Evolutionary conservation across 2,888 invertebrate genomes (phyloP), one percentile per base, ranked within the genome.

Genomic region (Acrobasis repandana): DNA sequence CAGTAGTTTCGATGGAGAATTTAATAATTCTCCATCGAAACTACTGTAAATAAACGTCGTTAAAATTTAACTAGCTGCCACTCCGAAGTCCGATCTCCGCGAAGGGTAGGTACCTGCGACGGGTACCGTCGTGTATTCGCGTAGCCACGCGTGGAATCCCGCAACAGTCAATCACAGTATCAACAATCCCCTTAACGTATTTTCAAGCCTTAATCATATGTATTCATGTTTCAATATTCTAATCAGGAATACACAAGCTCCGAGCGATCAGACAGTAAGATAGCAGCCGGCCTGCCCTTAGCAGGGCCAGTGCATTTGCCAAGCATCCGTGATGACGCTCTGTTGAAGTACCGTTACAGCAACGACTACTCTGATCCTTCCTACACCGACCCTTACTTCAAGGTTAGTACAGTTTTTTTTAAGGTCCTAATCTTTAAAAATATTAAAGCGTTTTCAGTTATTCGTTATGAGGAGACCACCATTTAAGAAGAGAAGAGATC

Each of bases 261-360:
- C 0, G 94, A 94, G 33, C 79, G 88, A 0, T 90, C 90, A 0
- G 88, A 89, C 67, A 83, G 82, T 18, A 90, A 89, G 68, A 71
- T 80, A 1, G 79, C 81, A 0, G 79, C 80, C 0, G 95, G 95
- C 0, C 93, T 96, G 0, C 96, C 96, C 0, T 88, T 97, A 2
- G 96, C 97, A 0, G 97, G 96, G 0, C 96, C 96, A 0, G 96
- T 97, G 6, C 94, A 94, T 61, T 93, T 96, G 71, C 94, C 95
- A 11, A 90, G 93, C 64, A 94, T 95, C 70, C 94, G 95, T 62
- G 94, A 94, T 36, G 90, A 90, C 16, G 82, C 85, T 0, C 73
- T 90, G 65, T 77, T 91, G 80, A 90, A 86, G 70, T 90, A 90
- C 72, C 81, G 94, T 75, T 96, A 95, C 78, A 95, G 95, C 74